Evolutionary conservation across 2,797 vertebrate species (phyloP).

Genomic region (Tokudaia muenninki): DNA sequence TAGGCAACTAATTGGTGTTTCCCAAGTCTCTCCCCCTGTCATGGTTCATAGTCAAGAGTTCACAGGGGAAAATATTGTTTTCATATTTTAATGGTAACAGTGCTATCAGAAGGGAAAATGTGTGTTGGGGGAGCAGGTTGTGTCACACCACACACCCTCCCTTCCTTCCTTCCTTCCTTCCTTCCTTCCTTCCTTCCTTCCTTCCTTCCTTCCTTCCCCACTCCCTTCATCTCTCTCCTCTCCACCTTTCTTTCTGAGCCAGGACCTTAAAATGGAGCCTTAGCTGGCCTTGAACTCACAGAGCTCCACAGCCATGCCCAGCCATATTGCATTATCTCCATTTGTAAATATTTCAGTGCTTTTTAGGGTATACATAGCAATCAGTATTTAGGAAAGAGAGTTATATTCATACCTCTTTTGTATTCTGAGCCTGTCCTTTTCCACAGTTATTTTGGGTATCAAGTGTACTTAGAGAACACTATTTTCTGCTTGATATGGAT

Average conservation of each 20-base stretch:
- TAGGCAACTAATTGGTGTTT: not conserved
- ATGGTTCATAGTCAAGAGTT: constrained; percentile 1
- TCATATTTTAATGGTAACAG: constrained; percentile 15
- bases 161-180: no score
- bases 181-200: not conserved
- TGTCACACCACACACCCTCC: not conserved
- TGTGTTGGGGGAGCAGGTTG: not conserved
- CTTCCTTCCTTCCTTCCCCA: not conserved
- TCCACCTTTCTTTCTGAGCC: not conserved
- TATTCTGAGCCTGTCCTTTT: constrained; percentile 30
- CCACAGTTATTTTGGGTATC: not conserved
- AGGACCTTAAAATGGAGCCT: not conserved
- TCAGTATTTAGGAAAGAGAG: constrained; percentile 22
- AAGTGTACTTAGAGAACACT: not conserved
- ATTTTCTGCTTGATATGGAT: constrained; percentile 30
- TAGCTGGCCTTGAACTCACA: not conserved
- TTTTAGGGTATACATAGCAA: constrained; percentile 34
- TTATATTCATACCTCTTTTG: constrained; percentile 38
- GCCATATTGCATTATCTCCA: constrained; percentile 38
- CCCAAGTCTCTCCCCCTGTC: not conserved
- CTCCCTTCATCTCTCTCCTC: not conserved
- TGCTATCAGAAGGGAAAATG: not conserved
- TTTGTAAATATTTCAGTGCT: not conserved
- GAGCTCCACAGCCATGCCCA: not conserved
- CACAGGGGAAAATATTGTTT: constrained; percentile 8